Evolutionary conservation across 2,888 invertebrate genomes (phyloP), one percentile per base, ranked within the genome.

Genomic region (Penaeus monodon): DNA sequence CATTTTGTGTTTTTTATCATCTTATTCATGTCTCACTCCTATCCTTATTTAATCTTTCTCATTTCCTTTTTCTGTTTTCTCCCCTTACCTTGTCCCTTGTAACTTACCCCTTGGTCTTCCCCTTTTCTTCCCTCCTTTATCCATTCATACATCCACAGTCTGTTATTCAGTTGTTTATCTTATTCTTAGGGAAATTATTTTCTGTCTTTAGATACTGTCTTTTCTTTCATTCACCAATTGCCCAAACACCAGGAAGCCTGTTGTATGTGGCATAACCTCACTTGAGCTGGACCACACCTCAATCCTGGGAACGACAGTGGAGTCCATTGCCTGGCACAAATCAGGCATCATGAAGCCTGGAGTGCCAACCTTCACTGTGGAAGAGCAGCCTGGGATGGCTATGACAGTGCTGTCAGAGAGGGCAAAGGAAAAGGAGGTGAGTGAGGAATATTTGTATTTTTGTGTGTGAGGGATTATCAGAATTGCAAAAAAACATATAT

Each of bases 261-360:
- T 95, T 44, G 96, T 97, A 2, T 96, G 96, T 86, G 99, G 98
- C 84, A 96, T 99, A 86, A 96, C 98, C 0, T 96, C 97, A 0
- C 93, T 99, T 88, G 99, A 97, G 0, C 92, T 97, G 64, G 99
- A 99, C 92, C 99, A 99, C 92, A 96, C 95, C 0, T 93, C 94
- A 0, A 92, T 99, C 68, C 92, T 96, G n/a, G 99, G 99, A 2
- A 93, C 95, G 86, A 97, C 96, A 0, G 91, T 99, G 24, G 94
- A 95, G 66, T 94, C 96, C 91, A 99, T 99, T 90, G 98, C 99
- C 0, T 95, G 95, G 93, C 97, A n/a, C 90, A 99, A 99, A 93
- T 96, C 97, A 0, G n/a, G 99, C 17, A 97, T 99, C 90, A 96
- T 99, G 93, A 99, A 99, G 92, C 92, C 93, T n/a, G 93, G 94